Evolutionary conservation across 2,797 vertebrate species (phyloP).

Genomic region (Rhinoraja longicauda): DNA sequence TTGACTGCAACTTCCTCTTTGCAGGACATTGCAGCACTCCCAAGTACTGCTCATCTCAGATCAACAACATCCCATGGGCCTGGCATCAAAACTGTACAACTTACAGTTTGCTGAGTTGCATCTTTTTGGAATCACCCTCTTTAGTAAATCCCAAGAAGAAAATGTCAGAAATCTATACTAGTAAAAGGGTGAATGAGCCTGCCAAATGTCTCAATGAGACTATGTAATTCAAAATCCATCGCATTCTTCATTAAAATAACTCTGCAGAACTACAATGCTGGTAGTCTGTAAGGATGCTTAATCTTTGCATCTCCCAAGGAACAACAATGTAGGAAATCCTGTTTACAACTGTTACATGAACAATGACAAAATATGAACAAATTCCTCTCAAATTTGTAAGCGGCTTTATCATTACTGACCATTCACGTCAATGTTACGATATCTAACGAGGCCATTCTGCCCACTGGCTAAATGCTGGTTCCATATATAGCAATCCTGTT

Average conservation of each 20-base stretch:
- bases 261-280: neutral
- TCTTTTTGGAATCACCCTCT: neutral
- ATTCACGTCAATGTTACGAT: no score
- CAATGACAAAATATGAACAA: neutral
- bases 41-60: neutral
- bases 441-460: no score
- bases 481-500: no score
- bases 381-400: neutral
- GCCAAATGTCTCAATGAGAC: neutral
- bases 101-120: neutral
- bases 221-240: neutral
- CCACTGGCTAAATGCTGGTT: no score
- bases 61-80: neutral
- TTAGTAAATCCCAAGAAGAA: neutral
- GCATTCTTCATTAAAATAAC: neutral
- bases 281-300: no score
- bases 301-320: neutral
- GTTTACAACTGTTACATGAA: neutral
- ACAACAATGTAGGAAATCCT: neutral
- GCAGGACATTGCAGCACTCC: neutral
- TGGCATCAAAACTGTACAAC: neutral
- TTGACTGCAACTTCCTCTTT: neutral
- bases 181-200: neutral
- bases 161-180: neutral
- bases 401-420: neutral